Base-by-base conservation (phyloP, 2,797 vertebrate species). In the Bradypodion pumilum region DNA sequence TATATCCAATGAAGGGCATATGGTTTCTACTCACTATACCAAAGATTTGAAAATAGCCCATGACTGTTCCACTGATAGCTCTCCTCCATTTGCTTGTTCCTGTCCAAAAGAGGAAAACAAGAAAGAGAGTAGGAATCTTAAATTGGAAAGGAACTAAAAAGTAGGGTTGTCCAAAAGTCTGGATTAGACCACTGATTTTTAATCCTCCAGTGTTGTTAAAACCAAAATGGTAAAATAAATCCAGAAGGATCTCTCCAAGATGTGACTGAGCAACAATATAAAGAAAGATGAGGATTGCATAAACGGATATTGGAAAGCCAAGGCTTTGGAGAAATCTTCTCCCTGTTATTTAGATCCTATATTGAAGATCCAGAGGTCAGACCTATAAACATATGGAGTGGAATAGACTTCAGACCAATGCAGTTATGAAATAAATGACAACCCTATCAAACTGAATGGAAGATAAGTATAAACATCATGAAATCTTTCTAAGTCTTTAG, bases 1-100 rank as follows among this genome's bases (percentile, higher is more conserved):
- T 70, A 19, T 68, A 46, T 44, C 60, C 25, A 77, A 49, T 85
- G 63, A 80, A 85, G 72, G 52, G 75, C 73, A 76, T 63, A 25
- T 77, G 52, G 63, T 52, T 85, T 74, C 83, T 68, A 85, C 25
- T 62, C 65, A 49, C 3, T 76, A 40, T 52, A 76, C n/a, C 40
- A 70, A 80, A 73, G 35, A 59, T 27, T 52, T 40, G 42, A 73
- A 84, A 84, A 78, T 35, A 49, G 60, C 59, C 32, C 9, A 29
- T 44, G 21, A 9, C 19, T 59, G 16, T 42, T 23, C 12, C 37
- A 60, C 76, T 35, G 12, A 21, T 75, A 15, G 4, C 1, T 60
- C 12, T 46, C n/a, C 12, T 13, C 21, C 19, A 8, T 49, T 4
- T n/a, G 13, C 2, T 12, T 7, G 37, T 2, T 21, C 0, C 2